Conservation (phyloP, 2,113 vertebrate species). For the Ammodytes dubius region DNA sequence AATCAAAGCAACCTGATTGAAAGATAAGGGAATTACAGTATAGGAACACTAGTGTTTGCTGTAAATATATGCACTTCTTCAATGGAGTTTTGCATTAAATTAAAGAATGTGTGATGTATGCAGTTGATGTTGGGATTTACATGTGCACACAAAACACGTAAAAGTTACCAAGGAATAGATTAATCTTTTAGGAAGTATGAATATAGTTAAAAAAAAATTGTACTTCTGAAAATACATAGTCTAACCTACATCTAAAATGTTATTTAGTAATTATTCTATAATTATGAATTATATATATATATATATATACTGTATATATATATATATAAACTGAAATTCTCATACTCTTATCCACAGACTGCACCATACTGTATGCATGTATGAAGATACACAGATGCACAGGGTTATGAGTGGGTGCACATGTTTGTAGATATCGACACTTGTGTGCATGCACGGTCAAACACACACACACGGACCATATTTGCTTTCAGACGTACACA, state of each 20-base stretch:
- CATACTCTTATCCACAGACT: background rate
- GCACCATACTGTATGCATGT: background rate
- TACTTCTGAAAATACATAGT: background rate
- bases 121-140: background rate
- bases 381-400: background rate
- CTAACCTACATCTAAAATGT: too few species aligned
- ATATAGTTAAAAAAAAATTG: background rate
- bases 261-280: background rate
- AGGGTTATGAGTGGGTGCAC: background rate
- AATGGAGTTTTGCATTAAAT: slow-evolving; percentile 2
- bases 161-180: background rate
- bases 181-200: background rate
- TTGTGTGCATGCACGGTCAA: slow-evolving; percentile 6
- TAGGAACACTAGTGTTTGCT: background rate
- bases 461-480: slow-evolving; percentile 24
- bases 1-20: slow-evolving; percentile 11
- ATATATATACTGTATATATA: background rate
- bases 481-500: slow-evolving; percentile 39
- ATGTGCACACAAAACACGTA: background rate
- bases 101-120: background rate
- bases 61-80: slow-evolving; percentile 20
- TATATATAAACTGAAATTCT: background rate
- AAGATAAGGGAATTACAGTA: slow-evolving; percentile 19
- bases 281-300: too few species aligned
- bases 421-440: slow-evolving; percentile 12